Conservation (phyloP, 2,888 invertebrate genomes). For the Aromia moschata region DNA sequence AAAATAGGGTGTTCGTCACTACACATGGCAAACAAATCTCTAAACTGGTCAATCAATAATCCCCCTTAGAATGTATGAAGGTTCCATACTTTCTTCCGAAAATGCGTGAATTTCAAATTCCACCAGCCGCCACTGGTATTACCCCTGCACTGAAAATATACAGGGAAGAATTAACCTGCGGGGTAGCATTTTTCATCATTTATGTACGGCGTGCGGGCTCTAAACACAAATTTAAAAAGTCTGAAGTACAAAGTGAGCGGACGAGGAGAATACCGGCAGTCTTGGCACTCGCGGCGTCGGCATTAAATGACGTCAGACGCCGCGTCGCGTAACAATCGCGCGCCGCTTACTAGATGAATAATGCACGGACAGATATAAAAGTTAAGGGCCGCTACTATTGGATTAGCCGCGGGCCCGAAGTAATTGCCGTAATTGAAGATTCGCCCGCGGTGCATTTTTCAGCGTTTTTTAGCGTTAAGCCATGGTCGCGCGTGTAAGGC, state of each 20-base stretch:
- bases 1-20: too few relatives aligned
- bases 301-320: constrained; percentile 25
- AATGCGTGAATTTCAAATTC: too few relatives aligned
- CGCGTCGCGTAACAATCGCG: constrained; percentile 28
- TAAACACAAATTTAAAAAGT: constrained; percentile 14
- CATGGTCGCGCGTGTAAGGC: constrained; percentile 3
- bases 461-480: constrained; percentile 19
- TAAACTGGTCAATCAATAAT: too few relatives aligned
- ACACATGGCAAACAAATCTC: too few relatives aligned
- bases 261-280: constrained; percentile 1
- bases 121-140: too few relatives aligned
- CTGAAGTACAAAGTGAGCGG: constrained; percentile 2
- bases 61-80: too few relatives aligned
- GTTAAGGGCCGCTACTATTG: constrained; percentile 51
- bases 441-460: constrained; percentile 57
- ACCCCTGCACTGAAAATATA: too few relatives aligned
- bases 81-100: too few relatives aligned
- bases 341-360: constrained; percentile 48
- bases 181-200: background rate
- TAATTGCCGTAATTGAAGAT: constrained; percentile 55
- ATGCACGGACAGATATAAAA: constrained; percentile 56
- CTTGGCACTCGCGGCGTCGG: background rate
- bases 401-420: constrained; percentile 54
- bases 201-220: background rate
- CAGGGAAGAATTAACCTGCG: too few relatives aligned